A percentile compares a stretch with the other conserved stretches of the same genome.
Evolutionary conservation across 2,113 vertebrate genomes (phyloP).

Genomic region (Solenodon paradoxus): DNA sequence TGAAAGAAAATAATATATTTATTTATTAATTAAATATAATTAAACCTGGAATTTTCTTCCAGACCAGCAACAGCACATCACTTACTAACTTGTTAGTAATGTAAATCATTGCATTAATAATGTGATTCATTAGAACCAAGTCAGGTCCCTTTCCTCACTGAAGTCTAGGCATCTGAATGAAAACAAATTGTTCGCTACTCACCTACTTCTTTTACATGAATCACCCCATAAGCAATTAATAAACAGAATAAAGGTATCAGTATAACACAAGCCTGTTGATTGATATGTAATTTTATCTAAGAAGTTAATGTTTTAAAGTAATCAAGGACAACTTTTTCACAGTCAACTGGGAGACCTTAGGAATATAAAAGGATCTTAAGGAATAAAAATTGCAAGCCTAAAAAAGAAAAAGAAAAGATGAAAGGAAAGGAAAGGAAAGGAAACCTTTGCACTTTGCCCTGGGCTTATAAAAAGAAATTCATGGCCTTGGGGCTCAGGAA

Average conservation of each 20-base stretch:
- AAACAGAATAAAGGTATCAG: background rate
- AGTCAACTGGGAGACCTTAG: background rate
- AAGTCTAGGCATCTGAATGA: background rate
- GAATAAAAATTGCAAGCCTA: background rate
- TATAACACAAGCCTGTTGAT: background rate
- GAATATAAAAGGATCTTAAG: background rate
- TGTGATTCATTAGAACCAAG: background rate
- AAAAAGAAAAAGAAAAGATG: background rate
- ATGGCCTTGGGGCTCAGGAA: background rate
- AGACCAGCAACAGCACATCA: background rate
- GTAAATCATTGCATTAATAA: background rate
- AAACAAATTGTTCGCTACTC: background rate
- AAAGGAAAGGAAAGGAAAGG: no score
- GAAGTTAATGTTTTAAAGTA: slow-evolving; percentile 37
- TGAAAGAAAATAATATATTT: background rate
- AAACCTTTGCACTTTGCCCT: background rate
- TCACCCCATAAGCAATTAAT: background rate
- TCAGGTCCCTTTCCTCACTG: background rate
- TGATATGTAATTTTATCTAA: background rate
- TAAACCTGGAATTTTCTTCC: background rate
- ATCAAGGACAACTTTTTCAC: background rate
- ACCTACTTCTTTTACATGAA: background rate
- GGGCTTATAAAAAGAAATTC: background rate
- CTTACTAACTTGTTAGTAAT: background rate
- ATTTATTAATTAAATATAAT: no score